Base-by-base conservation (phyloP, 2,888 invertebrate species). In the Petrophora chlorosata region DNA sequence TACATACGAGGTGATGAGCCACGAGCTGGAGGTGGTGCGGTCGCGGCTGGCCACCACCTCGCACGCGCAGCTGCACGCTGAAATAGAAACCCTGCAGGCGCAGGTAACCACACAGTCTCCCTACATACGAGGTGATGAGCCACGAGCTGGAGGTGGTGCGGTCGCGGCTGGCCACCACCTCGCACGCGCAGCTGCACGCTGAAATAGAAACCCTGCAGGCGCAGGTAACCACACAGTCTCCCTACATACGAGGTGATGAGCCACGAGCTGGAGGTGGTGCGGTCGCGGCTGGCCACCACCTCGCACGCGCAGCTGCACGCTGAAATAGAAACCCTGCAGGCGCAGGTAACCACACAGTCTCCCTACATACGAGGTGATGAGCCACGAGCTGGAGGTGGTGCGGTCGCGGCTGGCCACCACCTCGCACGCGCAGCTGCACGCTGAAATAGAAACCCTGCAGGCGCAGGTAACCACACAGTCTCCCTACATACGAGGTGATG, bases 1-100 rank as follows among this genome's bases (percentile, higher is more conserved):
- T 46, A 83, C 83, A 32, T 74, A 63, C 57, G 96, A 96, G 46
- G 72, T 96, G 61, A 92, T 93, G 59, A 87, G 85, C 9, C 94
- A 95, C 73, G 96, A 97, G 80, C 77, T 95, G 41, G 90, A 92
- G 47, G 90, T 95, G 61, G 89, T 96, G 33, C 90, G 91, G 51
- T 92, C 93, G 47, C 92, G 95, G 35, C 81, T 97, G 41, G 94
- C 95, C 45, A 94, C 94, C 72, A 96, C 95, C 0, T 90, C 93
- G 13, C 95, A 96, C 76, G 95, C 96, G 76, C n/a, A 95, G 72
- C 92, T 94, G 58, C 92, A 95, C 73, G 92, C 93, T 42, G 98
- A 98, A 85, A 93, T 97, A 5, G 85, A 91, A 56, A 73, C 85
- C 15, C 76, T 94, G 17, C 83, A 90, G 48, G 69, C 73, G 1